These are phyloP conservation scores for Agapostemon virescens DNA, from an alignment of 2,888 invertebrate species.

Conservation along the genomic window DNA sequence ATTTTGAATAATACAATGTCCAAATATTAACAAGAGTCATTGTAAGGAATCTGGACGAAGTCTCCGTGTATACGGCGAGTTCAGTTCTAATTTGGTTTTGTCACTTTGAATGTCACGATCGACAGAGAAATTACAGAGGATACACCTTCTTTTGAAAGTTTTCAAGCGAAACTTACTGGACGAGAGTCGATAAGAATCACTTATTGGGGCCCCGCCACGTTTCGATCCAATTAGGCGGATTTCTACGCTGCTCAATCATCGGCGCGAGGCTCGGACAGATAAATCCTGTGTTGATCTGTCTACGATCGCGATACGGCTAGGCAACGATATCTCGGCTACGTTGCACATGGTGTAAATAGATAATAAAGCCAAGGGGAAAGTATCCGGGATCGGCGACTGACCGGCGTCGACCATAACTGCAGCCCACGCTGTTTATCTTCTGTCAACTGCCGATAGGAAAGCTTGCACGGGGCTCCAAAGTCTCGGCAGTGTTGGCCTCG, in stretches of 20 bases:
- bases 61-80: no score
- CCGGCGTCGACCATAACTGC: slow-evolving; percentile 50
- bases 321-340: slow-evolving; percentile 37
- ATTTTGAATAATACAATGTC: no score
- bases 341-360: slow-evolving; percentile 62
- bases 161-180: not conserved
- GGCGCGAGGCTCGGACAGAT: not conserved
- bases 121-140: no score
- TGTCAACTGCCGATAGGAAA: slow-evolving; percentile 62
- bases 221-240: slow-evolving; percentile 18
- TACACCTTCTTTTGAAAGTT: not conserved
- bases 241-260: not conserved
- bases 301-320: slow-evolving; percentile 24
- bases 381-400: slow-evolving; percentile 54
- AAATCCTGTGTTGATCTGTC: slow-evolving; percentile 42
- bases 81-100: no score
- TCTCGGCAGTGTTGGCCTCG: slow-evolving; percentile 5
- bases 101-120: no score
- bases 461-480: slow-evolving; percentile 40
- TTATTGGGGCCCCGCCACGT: not conserved
- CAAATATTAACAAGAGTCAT: no score
- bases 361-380: slow-evolving; percentile 58
- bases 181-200: not conserved
- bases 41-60: no score
- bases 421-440: slow-evolving; percentile 62